These are phyloP conservation scores for Macheiramphus alcinus DNA, from an alignment of 2,113 vertebrate species.

Conservation along the genomic window DNA sequence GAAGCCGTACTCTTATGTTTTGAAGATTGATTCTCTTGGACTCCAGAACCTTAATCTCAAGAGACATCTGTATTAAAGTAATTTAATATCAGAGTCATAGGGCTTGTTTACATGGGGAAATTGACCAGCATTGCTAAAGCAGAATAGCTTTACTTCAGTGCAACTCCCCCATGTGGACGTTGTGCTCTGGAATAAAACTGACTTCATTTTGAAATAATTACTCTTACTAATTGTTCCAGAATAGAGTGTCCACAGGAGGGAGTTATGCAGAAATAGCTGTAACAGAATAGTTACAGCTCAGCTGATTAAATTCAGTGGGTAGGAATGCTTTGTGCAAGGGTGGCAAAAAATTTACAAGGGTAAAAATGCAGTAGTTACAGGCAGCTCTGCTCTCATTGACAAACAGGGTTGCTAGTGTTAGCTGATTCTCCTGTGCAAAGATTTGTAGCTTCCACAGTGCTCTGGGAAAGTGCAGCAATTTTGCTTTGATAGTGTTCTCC, in stretches of 20 bases:
- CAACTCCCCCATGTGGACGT: conserved; percentile 15
- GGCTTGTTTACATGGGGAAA: not conserved
- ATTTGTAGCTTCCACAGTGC: not conserved
- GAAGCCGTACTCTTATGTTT: not conserved
- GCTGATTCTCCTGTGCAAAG: not conserved
- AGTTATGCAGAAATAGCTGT: not conserved
- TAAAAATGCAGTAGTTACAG: not conserved
- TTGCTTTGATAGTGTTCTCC: not conserved
- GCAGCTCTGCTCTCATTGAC: not conserved
- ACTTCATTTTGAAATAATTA: conserved; percentile 32
- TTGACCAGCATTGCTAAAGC: not conserved
- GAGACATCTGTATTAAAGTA: not conserved
- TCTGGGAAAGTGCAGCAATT: conserved; percentile 1
- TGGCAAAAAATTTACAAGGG: not conserved
- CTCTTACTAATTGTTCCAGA: conserved; percentile 43
- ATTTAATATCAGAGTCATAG: not conserved
- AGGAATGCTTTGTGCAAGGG: not conserved
- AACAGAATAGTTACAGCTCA: not conserved
- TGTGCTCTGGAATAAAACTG: not conserved
- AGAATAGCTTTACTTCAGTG: not conserved
- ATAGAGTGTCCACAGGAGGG: conserved; percentile 32
- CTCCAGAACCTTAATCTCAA: not conserved
- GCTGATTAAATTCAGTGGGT: not conserved
- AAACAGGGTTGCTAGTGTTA: not conserved
- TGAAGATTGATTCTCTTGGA: not conserved